Conservation (phyloP, 2,113 vertebrate genomes). For the Anoplopoma fimbria region DNA sequence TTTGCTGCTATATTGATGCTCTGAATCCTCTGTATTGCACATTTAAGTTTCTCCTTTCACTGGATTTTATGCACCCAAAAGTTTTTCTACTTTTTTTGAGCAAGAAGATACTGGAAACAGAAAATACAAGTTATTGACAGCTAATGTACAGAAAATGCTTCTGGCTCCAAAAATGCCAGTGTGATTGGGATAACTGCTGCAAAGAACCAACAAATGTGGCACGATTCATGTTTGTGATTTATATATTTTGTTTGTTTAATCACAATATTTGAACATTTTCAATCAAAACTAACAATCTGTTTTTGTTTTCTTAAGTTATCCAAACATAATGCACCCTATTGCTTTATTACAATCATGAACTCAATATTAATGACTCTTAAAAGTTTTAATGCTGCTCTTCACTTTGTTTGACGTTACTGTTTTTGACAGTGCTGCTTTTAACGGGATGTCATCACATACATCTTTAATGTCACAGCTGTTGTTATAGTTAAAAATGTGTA, state of each 20-base stretch:
- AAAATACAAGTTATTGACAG: not conserved
- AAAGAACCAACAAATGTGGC: not conserved
- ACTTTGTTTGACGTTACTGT: conserved; percentile 16
- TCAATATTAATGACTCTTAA: conserved; percentile 39
- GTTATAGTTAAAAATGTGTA: conserved; percentile 28
- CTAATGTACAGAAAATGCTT: not conserved
- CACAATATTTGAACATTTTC: not conserved
- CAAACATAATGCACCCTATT: not conserved
- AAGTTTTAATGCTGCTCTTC: conserved; percentile 30
- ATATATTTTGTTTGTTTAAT: conserved; percentile 3
- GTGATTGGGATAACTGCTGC: not conserved
- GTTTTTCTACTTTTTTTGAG: not conserved
- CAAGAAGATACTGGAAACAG: conserved; percentile 14
- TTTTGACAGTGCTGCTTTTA: conserved; percentile 49
- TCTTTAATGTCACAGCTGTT: conserved; percentile 57
- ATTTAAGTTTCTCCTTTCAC: not conserved
- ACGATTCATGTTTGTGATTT: not conserved
- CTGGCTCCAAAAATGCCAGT: not conserved
- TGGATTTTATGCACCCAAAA: not conserved
- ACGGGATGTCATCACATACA: conserved; percentile 21
- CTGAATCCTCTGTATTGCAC: too few relatives aligned
- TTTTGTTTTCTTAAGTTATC: not conserved
- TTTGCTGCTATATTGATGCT: too few relatives aligned
- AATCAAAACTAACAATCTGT: not conserved
- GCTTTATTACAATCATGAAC: not conserved